phyloP scores from a whole-genome alignment of 2,797 vertebrate species.

The Fringilla coelebs region DNA sequence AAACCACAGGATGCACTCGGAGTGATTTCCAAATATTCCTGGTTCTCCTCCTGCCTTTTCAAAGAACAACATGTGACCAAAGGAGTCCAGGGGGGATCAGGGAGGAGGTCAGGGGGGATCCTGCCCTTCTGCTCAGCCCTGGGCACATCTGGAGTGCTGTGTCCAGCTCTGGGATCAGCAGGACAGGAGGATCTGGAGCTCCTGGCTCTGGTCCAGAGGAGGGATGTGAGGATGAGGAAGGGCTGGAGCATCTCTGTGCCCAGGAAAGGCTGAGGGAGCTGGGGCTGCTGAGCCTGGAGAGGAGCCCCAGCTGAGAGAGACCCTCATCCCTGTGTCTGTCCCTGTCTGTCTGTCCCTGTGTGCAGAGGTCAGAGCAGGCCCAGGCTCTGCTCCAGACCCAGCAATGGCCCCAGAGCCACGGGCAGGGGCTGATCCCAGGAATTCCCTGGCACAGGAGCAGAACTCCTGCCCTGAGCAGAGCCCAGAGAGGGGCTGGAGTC shows the following conservation, averaged over 20 bases:
- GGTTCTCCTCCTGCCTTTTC: background rate
- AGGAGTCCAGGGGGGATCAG: no score
- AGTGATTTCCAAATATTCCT: background rate
- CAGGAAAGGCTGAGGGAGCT: no score
- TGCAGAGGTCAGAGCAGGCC: background rate
- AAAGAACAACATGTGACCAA: background rate
- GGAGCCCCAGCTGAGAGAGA: no score
- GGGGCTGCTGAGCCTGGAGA: no score
- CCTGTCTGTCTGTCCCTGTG: no score
- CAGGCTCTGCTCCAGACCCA: background rate
- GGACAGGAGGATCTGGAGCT: background rate
- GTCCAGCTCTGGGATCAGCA: background rate
- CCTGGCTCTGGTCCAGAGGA: background rate
- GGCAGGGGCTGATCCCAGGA: background rate
- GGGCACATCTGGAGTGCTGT: background rate
- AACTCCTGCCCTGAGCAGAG: background rate
- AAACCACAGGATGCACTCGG: background rate
- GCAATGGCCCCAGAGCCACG: background rate
- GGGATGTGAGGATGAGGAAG: background rate
- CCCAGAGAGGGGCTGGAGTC: background rate
- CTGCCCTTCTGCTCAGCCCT: background rate
- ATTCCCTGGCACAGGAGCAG: background rate
- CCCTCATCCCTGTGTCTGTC: no score
- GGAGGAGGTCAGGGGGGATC: background rate
- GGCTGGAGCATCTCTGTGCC: no score